These are phyloP conservation scores for Pogonocichla stellata DNA, from an alignment of 2,113 vertebrate species.

Conservation along the genomic window DNA sequence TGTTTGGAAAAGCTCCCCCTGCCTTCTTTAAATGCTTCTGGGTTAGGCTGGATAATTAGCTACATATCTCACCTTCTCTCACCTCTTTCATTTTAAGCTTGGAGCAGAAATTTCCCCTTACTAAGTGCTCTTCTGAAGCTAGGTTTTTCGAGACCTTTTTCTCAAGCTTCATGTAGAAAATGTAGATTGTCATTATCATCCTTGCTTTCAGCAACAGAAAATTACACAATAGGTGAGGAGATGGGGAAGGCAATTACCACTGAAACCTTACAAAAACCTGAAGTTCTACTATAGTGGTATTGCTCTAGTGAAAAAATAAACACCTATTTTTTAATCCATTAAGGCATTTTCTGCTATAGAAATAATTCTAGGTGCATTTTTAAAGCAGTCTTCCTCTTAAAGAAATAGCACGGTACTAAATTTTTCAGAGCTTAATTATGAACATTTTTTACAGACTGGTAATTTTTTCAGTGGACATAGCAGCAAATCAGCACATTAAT, in stretches of 20 bases:
- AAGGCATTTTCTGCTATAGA: not conserved
- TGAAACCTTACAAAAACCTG: not conserved
- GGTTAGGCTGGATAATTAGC: not conserved
- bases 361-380: not conserved
- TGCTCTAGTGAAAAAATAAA: not conserved
- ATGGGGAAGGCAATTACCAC: not conserved
- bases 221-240: not conserved
- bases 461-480: not conserved
- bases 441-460: not conserved
- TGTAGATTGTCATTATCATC: accelerated
- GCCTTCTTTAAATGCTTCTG: not conserved
- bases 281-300: not conserved
- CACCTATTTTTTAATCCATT: not conserved
- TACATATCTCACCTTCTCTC: not conserved
- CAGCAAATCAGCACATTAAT: not conserved
- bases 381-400: not conserved
- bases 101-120: not conserved
- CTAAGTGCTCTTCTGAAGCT: not conserved
- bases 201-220: not conserved
- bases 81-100: not conserved
- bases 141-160: not conserved
- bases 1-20: not conserved
- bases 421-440: not conserved
- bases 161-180: not conserved
- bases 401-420: not conserved